phyloP scores from a whole-genome alignment of 2,113 vertebrate species.

The Acanthisitta chloris region DNA sequence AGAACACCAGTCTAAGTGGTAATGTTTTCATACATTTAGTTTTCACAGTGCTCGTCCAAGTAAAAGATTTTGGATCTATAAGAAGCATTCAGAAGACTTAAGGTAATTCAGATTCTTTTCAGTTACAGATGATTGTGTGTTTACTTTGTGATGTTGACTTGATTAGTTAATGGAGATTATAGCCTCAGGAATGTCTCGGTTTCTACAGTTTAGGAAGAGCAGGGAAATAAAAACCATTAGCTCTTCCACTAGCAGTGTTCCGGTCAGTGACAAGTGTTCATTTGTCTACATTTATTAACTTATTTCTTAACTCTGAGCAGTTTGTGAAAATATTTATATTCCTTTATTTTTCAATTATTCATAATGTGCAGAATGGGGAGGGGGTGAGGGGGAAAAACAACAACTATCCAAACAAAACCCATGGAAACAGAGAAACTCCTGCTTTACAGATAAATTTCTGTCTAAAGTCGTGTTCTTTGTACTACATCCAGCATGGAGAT shows the following conservation, averaged over 20 bases:
- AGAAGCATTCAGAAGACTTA: constrained; percentile 72
- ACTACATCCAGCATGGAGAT: not conserved
- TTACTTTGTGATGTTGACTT: not conserved
- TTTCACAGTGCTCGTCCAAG: constrained; percentile 88
- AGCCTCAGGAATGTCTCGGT: not conserved
- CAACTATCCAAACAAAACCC: not conserved
- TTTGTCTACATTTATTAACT: not conserved
- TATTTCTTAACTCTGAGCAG: not conserved
- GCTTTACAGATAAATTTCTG: not conserved
- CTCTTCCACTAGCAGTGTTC: not conserved
- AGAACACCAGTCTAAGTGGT: not conserved
- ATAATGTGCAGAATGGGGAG: not conserved
- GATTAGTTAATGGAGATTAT: not conserved
- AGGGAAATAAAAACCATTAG: not conserved
- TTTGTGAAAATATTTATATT: not conserved
- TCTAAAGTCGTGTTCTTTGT: not conserved
- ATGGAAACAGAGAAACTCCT: not conserved
- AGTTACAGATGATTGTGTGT: not conserved
- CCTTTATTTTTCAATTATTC: not conserved
- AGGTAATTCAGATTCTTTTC: constrained; percentile 70
- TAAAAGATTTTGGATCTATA: constrained; percentile 83
- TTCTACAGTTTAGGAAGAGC: not conserved
- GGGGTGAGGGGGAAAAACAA: not conserved
- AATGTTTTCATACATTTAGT: constrained; percentile 69
- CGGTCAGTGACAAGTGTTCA: not conserved